These are phyloP conservation scores for Physeter macrocephalus DNA, from an alignment of 2,113 vertebrate genomes.

Conservation along the genomic window DNA sequence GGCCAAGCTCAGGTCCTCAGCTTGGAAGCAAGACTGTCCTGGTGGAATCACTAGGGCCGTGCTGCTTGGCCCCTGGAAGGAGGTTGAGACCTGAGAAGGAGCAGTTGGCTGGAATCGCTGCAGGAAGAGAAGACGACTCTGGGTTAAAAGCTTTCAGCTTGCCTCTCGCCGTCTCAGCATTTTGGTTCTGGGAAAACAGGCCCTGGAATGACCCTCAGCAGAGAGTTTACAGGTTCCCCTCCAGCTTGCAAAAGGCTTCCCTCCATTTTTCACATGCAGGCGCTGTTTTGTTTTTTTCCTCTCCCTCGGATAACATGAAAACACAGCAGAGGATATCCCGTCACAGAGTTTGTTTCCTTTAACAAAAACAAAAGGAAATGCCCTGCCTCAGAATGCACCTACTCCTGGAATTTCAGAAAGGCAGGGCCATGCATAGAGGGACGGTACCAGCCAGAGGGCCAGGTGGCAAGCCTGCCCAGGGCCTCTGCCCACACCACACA, in stretches of 20 bases:
- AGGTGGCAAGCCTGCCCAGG: neutral
- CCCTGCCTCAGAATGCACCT: conserved; percentile 76
- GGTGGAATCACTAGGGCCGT: neutral
- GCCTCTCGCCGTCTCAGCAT: neutral
- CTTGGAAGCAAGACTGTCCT: neutral
- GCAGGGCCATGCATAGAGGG: neutral
- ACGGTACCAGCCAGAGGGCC: neutral
- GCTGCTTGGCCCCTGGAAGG: neutral
- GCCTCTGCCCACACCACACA: neutral
- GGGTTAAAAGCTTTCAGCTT: neutral
- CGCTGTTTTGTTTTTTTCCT: conserved; percentile 25
- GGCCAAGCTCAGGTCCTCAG: neutral
- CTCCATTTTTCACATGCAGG: neutral
- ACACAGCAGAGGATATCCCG: conserved; percentile 89
- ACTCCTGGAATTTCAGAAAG: conserved; percentile 44
- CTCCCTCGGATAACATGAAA: conserved; percentile 72
- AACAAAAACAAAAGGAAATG: conserved; percentile 91
- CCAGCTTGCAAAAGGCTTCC: conserved; percentile 6
- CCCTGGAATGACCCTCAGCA: neutral
- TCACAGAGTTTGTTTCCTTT: conserved; percentile 85
- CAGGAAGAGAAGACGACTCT: neutral
- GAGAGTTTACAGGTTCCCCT: neutral
- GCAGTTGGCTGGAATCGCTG: neutral
- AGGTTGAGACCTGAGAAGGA: neutral
- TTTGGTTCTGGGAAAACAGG: neutral